Conservation (phyloP, 2,797 vertebrate genomes). For the Enteromius anoplus region DNA sequence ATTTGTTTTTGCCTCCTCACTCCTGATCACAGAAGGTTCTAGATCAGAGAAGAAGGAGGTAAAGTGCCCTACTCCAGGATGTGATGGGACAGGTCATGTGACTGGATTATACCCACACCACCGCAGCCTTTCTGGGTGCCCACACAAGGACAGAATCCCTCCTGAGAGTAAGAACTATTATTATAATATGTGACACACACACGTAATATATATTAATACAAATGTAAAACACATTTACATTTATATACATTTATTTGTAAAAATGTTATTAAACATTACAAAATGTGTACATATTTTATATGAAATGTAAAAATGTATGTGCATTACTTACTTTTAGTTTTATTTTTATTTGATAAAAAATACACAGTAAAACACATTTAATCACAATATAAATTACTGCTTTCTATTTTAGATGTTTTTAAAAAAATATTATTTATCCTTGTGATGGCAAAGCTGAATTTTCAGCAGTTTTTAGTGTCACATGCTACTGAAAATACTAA, state of each 20-base stretch:
- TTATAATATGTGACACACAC: neutral
- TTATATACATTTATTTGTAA: neutral
- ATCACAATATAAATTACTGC: neutral
- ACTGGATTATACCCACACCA: constrained; percentile 97
- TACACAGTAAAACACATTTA: neutral
- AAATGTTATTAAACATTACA: neutral
- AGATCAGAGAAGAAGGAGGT: constrained; percentile 93
- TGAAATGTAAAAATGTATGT: neutral
- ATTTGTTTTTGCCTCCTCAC: constrained; percentile 8
- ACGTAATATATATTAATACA: neutral
- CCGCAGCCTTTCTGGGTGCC: constrained; percentile 96
- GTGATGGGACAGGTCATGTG: constrained; percentile 95
- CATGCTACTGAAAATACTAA: neutral
- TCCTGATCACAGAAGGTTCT: constrained; percentile 63
- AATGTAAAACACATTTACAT: neutral
- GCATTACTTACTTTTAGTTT: neutral
- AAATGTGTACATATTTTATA: neutral
- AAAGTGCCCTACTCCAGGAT: constrained; percentile 96
- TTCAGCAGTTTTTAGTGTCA: constrained; percentile 2
- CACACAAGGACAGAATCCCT: constrained; percentile 97
- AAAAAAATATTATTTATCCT: neutral
- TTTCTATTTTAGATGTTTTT: neutral
- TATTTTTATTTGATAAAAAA: neutral
- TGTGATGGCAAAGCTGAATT: neutral
- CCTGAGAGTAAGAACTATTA: constrained; percentile 90